These are phyloP conservation scores for Lasioglossum lativentre DNA, from an alignment of 2,888 invertebrate genomes.

Conservation along the genomic window DNA sequence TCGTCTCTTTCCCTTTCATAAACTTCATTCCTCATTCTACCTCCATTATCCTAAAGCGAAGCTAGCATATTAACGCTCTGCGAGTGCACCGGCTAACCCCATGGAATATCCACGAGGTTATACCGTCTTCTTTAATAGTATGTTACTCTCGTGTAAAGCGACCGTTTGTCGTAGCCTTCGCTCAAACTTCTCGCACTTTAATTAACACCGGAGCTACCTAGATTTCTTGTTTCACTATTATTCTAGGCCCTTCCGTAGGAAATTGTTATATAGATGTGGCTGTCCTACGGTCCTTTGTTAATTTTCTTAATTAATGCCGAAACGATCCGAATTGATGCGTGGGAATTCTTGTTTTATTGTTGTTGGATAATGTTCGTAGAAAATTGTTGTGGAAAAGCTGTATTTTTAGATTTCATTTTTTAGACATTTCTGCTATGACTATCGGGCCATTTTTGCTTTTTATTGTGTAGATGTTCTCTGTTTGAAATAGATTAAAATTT, in stretches of 20 bases:
- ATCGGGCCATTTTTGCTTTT: too few relatives aligned
- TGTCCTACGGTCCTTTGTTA: background rate
- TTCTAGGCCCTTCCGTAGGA: background rate
- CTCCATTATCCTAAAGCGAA: conserved; percentile 5
- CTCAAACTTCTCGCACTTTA: background rate
- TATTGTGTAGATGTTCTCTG: too few relatives aligned
- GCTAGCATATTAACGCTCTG: conserved; percentile 2
- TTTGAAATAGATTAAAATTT: too few relatives aligned
- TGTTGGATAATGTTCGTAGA: too few relatives aligned
- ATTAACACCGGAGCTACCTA: background rate
- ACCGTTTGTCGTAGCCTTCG: background rate
- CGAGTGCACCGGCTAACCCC: background rate
- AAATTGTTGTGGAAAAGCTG: too few relatives aligned
- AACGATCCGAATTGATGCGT: background rate
- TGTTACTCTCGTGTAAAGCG: background rate
- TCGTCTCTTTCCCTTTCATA: background rate
- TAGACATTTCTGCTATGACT: too few relatives aligned
- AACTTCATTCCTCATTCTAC: background rate
- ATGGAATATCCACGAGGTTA: background rate
- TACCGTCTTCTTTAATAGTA: background rate
- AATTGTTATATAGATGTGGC: background rate
- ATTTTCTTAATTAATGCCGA: background rate
- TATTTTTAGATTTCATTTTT: too few relatives aligned
- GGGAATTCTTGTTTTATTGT: background rate
- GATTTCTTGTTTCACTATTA: background rate